Percentiles rank a stretch among this genome's conserved stretches.
These are phyloP conservation scores for Belgica antarctica DNA, from an alignment of 2,888 invertebrate species.

Conservation along the genomic window DNA sequence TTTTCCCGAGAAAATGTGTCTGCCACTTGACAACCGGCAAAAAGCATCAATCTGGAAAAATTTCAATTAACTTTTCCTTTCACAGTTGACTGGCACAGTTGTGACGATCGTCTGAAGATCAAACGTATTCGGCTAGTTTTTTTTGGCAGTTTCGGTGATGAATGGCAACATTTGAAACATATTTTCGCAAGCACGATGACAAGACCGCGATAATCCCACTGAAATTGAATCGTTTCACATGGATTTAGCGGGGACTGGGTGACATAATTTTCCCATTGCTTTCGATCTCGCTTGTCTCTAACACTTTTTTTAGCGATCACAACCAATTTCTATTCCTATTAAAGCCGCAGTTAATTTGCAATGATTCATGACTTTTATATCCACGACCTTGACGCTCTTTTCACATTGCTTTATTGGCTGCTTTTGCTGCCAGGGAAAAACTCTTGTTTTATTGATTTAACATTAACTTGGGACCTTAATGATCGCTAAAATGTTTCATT, in stretches of 20 bases:
- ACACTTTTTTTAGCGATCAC: too few species aligned
- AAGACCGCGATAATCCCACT: neutral
- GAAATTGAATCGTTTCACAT: neutral
- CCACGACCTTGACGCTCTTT: neutral
- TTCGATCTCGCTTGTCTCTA: too few species aligned
- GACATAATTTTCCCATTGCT: neutral
- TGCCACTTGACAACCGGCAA: neutral
- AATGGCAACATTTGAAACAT: neutral
- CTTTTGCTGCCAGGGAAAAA: too few species aligned
- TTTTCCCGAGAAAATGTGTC: neutral
- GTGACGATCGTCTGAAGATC: conserved; percentile 12
- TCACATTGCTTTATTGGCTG: neutral
- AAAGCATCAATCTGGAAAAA: neutral
- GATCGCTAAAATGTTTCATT: too few species aligned
- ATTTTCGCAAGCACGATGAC: neutral
- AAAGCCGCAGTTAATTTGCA: too few species aligned
- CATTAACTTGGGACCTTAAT: neutral
- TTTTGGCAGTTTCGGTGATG: neutral
- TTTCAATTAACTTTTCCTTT: neutral
- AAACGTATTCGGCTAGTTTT: neutral
- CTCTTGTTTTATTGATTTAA: neutral
- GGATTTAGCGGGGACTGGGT: neutral
- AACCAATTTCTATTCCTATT: too few species aligned
- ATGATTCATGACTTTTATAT: too few species aligned
- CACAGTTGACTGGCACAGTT: neutral